Evolutionary conservation across 2,797 vertebrate species (phyloP), one percentile per base, ranked within the genome.

Genomic region (Sebastes matsubarae): DNA sequence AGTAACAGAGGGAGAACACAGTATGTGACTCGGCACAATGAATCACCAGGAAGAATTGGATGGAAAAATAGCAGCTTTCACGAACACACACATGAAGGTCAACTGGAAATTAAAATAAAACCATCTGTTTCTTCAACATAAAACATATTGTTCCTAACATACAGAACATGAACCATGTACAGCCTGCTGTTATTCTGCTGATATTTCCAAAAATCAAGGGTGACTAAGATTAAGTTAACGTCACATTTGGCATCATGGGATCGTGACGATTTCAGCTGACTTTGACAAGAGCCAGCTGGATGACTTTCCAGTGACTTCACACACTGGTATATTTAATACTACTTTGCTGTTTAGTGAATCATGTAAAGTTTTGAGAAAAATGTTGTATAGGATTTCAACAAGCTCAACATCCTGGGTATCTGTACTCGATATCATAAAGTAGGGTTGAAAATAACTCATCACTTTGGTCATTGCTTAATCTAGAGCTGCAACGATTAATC

Each of bases 41-140:
- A 81, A 72, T 13, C 61, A 64, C 38, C 20, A 63, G 11, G 34
- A 58, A 2, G 9, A 14, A 52, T 7, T 61, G 6, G 42, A 66
- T 22, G 54, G 16, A 65, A 2, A 54, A 18, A 59, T 42, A 42
- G 38, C 38, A 3, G 5, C 22, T 55, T 50, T 77, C 54, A 69
- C 10, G 2, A 8, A 18, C 16, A 2, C 57, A 78, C 22, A 61
- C 10, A 46, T 36, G 38, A 74, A 85, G 59, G 68, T 78, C 59
- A 75, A 52, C 11, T 46, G 16, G n/a, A 80, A 54, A 61, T 38
- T 1, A 25, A 55, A 12, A 65, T 75, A 75, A 75, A 63, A 46
- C 42, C 84, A 88, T 38, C 80, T 87, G 76, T 76, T 61, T 70
- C 67, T 72, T 75, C 75, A 81, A 86, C 55, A 80, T 13, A n/a